phyloP scores from a whole-genome alignment of 2,797 vertebrate genomes.

The Orestias chungarensis region DNA sequence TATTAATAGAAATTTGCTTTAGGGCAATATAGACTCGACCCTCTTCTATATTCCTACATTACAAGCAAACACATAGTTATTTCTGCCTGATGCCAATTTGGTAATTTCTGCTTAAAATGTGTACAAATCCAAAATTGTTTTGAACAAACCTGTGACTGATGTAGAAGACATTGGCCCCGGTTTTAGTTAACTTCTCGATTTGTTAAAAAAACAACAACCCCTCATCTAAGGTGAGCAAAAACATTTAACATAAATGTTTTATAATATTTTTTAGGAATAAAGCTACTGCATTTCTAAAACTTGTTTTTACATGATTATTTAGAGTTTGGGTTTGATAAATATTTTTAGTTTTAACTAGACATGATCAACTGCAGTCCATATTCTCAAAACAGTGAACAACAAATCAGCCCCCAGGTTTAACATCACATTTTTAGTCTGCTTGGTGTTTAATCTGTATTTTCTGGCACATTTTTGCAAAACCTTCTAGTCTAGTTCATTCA shows the following conservation, averaged over 20 bases:
- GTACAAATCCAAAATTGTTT: not conserved
- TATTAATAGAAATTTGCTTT: slow-evolving; percentile 52
- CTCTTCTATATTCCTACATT: slow-evolving; percentile 39
- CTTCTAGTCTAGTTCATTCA: too few species aligned
- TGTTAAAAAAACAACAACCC: not conserved
- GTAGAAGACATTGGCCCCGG: not conserved
- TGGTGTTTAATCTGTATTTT: too few species aligned
- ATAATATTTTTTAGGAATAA: not conserved
- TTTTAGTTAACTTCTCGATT: not conserved
- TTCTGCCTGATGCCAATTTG: not conserved
- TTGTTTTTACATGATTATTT: not conserved
- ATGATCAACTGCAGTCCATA: not conserved
- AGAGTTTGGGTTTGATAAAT: not conserved
- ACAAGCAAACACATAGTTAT: slow-evolving; percentile 32
- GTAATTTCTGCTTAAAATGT: not conserved
- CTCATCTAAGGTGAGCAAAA: not conserved
- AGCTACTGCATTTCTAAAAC: not conserved
- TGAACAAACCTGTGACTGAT: not conserved
- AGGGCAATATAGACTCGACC: slow-evolving; percentile 34
- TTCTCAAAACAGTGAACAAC: not conserved
- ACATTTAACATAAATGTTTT: not conserved
- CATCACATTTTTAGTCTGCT: not conserved
- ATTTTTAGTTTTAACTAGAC: not conserved
- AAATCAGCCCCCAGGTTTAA: not conserved
- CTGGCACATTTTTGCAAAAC: too few species aligned